Conservation (phyloP, 2,113 vertebrate species). For the Otocyon megalotis region DNA sequence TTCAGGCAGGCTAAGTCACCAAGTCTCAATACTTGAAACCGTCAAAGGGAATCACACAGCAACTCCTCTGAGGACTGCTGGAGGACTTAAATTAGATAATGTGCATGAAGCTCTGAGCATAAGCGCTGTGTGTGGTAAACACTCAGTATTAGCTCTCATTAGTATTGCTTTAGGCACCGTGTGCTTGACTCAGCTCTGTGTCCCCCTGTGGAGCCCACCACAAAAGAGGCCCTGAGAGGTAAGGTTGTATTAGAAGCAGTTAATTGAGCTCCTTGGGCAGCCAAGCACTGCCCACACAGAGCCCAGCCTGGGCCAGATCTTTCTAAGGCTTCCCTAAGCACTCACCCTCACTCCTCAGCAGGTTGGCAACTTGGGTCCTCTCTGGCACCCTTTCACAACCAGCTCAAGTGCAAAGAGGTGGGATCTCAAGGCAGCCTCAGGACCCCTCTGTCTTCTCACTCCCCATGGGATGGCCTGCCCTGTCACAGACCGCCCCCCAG, state of each 20-base stretch:
- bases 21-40: neutral
- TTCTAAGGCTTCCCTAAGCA: neutral
- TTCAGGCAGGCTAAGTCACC: neutral
- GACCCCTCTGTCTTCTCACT: neutral
- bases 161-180: neutral
- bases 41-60: neutral
- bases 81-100: neutral
- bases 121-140: neutral
- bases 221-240: neutral
- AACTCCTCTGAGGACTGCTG: neutral
- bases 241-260: neutral
- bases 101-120: neutral
- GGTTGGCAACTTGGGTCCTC: neutral
- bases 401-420: neutral
- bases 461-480: neutral
- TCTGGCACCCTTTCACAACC: neutral
- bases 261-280: neutral
- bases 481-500: neutral
- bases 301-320: neutral
- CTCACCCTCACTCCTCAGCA: neutral
- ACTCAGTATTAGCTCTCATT: neutral
- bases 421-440: neutral
- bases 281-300: neutral
- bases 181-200: neutral
- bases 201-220: neutral